Percentiles rank a stretch among this genome's conserved stretches.
These are phyloP conservation scores for Aplidium turbinatum DNA, from an alignment of 23 tunicate genomes.

Conservation along the genomic window DNA sequence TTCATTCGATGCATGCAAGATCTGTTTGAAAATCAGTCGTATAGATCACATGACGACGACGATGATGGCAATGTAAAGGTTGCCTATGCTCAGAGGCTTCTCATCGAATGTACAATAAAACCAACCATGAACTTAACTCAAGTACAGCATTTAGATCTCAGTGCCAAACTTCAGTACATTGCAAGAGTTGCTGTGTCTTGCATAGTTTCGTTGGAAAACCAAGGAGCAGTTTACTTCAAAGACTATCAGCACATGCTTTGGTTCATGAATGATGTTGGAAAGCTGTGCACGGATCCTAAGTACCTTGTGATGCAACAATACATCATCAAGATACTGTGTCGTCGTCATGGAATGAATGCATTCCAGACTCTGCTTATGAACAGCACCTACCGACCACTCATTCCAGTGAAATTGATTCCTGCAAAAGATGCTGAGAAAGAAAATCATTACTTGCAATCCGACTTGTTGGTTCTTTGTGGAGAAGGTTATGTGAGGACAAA, in stretches of 20 bases:
- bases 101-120: constrained; percentile 5
- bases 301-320: constrained; percentile 18
- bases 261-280: background rate
- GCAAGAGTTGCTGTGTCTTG: constrained; percentile 17
- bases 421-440: background rate
- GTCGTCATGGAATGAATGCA: constrained; percentile 36
- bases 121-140: constrained; percentile 5
- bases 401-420: constrained; percentile 36
- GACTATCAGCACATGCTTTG: background rate
- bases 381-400: constrained; percentile 6
- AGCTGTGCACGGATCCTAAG: background rate
- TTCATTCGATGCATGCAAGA: constrained; percentile 41
- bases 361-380: constrained; percentile 30
- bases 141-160: constrained; percentile 34
- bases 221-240: background rate
- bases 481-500: constrained; percentile 21
- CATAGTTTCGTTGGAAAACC: background rate
- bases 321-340: constrained; percentile 37
- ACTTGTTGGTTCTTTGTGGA: constrained; percentile 22
- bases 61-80: background rate
- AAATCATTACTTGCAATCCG: constrained; percentile 17
- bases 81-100: background rate
- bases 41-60: background rate
- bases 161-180: constrained; percentile 31
- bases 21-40: background rate